Base-by-base conservation (phyloP, 2,888 invertebrate genomes). In the Andrena flavipes region DNA sequence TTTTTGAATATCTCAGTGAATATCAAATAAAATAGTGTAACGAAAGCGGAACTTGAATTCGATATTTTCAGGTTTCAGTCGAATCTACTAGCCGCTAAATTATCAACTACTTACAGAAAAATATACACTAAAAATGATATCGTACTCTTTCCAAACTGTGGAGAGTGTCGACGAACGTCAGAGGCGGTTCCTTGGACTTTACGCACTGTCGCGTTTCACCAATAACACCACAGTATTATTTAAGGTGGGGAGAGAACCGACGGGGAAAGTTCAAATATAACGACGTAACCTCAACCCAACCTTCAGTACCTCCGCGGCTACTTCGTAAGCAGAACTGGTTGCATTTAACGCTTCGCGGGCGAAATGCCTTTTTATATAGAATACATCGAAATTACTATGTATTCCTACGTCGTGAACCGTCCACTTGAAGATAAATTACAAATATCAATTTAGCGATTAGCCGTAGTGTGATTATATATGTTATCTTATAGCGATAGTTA, bases 151-250 rank as follows among this genome's bases (percentile, higher is more conserved):
- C 30, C 8, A 67, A 80, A 62, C 30, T 51, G 75, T 51, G 48
- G 23, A 62, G 49, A 68, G 42, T 42, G 42, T 42, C 16, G 16
- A 42, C 42, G 5, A 82, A 80, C 77, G 76, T 76, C 54, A 30
- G 29, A 59, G 48, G 13, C 74, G n/a, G 33, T 51, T 77, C 76
- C 68, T 82, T 76, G 85, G 79, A 88, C 82, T 88, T 84, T 87
- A 80, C 35, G 71, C 80, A 86, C 77, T 30, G 72, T 69, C 30
- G 73, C 51, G 69, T 62, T 79, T 73, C 72, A 63, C 82, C 73
- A 73, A 78, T 80, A 86, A 81, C 77, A 81, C 70, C 72, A 72
- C 80, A 70, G 75, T 62, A 80, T 76, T 75, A 74, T 64, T 72
- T 56, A 69, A 82, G 77, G 82, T 69, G 87, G 82, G 86, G 78